Percentiles rank a stretch among this genome's conserved stretches.
phyloP scores from a whole-genome alignment of 2,797 vertebrate species.

The Muscicapa comitata region DNA sequence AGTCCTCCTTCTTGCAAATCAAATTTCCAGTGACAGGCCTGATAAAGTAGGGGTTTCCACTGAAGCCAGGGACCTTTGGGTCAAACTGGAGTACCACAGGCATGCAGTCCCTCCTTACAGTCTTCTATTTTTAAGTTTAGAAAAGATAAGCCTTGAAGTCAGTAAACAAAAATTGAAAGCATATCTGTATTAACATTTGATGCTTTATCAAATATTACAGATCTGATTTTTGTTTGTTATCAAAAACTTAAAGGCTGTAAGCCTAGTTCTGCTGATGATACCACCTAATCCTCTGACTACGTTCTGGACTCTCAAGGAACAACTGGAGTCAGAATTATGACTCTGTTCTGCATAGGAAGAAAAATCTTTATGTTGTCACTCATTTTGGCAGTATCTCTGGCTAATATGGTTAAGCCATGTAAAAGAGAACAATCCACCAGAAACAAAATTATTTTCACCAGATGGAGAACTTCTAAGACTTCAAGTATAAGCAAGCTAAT shows the following conservation, averaged over 20 bases:
- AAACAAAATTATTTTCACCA: neutral
- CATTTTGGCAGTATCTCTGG: neutral
- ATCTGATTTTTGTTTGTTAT: neutral
- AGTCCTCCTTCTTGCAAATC: neutral
- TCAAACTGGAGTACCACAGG: neutral
- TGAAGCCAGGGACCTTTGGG: neutral
- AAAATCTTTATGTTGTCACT: neutral
- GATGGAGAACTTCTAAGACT: neutral
- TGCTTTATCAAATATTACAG: neutral
- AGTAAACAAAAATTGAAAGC: neutral
- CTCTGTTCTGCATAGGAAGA: neutral
- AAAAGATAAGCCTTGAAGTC: neutral
- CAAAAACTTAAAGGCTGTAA: neutral
- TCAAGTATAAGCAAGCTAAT: neutral
- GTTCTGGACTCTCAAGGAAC: neutral
- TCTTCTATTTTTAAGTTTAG: neutral
- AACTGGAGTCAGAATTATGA: neutral
- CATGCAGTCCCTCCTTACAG: neutral
- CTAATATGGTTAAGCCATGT: accelerated
- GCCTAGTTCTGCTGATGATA: neutral
- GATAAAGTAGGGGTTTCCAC: neutral
- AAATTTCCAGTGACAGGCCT: neutral
- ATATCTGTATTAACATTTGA: neutral
- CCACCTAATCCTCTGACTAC: neutral
- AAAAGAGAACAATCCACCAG: neutral